Base-by-base conservation (phyloP, 2,113 vertebrate species). In the Oncorhynchus clarkii region DNA sequence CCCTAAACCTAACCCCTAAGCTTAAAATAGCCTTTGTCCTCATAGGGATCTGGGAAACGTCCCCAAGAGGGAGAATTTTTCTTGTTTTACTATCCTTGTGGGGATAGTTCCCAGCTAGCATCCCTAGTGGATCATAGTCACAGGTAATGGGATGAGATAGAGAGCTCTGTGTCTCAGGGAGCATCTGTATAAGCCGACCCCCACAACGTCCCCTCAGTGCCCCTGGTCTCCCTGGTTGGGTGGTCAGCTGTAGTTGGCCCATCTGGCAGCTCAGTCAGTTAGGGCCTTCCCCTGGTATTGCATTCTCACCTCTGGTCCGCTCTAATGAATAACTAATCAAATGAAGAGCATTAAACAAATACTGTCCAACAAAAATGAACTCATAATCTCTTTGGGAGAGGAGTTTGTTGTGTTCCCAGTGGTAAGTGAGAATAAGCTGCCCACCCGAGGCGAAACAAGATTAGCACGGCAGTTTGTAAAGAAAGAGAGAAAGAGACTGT, bases 131-230 rank as follows among this genome's bases (percentile, higher is more conserved):
- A 14, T 13, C 54, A 60, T 62, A 22, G 67, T 57, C 45, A 27
- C n/a, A 29, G 22, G 68, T 76, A 48, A 76, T 60, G 70, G 34
- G 18, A 76, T 76, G 66, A 51, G 49, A 76, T 29, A 62, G 59
- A 12, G 68, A 39, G 34, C 75, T 76, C 31, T 65, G 31, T 48
- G 13, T 76, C 9, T n/a, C 34, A 27, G 22, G 11, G 6, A 71
- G 54, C 68, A 76, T 39, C 66, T 62, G 66, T n/a, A 20, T 3
- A 45, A 2, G 24, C 71, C 34, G 49, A 31, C 29, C 65, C 65
- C 39, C 39, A 45, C 8, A 45, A 2, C 39, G 8, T 45, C 39
- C 39, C 24, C 39, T 54, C 13, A 39, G 51, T 60, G 27, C 26
- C 22, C 18, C 62, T 34, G 45, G 57, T 62, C 45, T 31, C 16